Evolutionary conservation across 2,797 vertebrate genomes (phyloP), one percentile per base, ranked within the genome.

Genomic region (Notolabrus celidotus): DNA sequence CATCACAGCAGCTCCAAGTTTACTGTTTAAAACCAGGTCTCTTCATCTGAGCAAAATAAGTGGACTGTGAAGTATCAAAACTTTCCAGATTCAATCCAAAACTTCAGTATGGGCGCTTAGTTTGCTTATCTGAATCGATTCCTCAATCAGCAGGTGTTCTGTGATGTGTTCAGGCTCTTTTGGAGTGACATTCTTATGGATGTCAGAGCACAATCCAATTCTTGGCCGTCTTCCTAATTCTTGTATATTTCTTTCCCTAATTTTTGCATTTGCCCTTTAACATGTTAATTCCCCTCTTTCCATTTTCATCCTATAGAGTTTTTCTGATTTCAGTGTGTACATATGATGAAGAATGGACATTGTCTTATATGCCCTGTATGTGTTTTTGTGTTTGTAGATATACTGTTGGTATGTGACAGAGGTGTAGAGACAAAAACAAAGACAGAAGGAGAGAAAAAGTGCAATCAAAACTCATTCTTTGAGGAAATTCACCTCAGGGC

Each of bases 191-290:
- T n/a, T n/a, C n/a, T n/a, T n/a, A n/a, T n/a, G n/a, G n/a, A n/a
- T n/a, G n/a, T n/a, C n/a, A n/a, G n/a, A n/a, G n/a, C n/a, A 85
- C 56, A 74, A 79, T 80, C 79, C 75, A 64, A 42, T 71, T 82
- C 70, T 60, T 54, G 54, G 82, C 60, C 55, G 58, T 60, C 47
- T 67, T 66, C 60, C 63, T 23, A 23, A 25, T 63, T 68, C 49
- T 55, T 50, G 20, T 46, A 68, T 64, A 39, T 58, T 63, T 64
- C 61, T 80, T 65, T 80, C 65, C 63, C 51, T 53, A 62, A 38
- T 49, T 56, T 71, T 42, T 36, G 10, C 11, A 6, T 60, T 17
- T 52, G 22, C 38, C 33, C 4, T 46, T 23, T 23, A 7, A 19
- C 39, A 50, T 17, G 9, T 3, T 31, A 50, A 65, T 55, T 67